Base-by-base conservation (phyloP, 1,140 invertebrate genomes). In the Stenopsyche tienmushanensis region DNA sequence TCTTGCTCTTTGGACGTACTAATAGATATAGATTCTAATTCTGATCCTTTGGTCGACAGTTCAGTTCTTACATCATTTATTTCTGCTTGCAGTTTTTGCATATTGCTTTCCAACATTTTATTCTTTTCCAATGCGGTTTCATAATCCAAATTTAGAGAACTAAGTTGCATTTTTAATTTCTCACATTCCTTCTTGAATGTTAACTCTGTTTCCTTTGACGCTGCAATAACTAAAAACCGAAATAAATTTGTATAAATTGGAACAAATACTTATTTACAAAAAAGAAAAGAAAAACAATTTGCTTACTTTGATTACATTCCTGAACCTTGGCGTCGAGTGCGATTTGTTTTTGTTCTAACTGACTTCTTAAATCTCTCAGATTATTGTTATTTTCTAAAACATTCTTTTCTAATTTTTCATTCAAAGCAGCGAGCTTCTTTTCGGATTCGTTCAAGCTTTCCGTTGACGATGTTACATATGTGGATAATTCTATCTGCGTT, bases 141-240 rank as follows among this genome's bases (percentile, higher is more conserved):
- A 53, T 79, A 72, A 72, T 84, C 82, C 65, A 80, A 72, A 34
- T 79, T 72, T 77, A 82, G 83, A 49, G 79, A 76, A 72, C 82
- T 83, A 8, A 83, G 66, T 72, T 85, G 81, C 80, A 83, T 83
- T 77, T 82, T 82, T 13, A 83, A 69, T 74, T 81, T 82, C 9
- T 83, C 81, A 42, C 82, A 74, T 74, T 84, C 82, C 74, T 83
- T 84, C 63, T 80, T 79, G 23, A 80, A 72, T 67, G 73, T 76
- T 10, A 78, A 73, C 76, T 83, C 79, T 44, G 76, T 78, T 74
- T 78, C 79, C 71, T 80, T 80, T 67, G 72, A 77, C 15, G 72
- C 69, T 62, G 77, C 76, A 59, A 77, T 70, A 52, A 78, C 80
- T 81, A 70, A 64, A 79, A 73, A 52, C 24, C 42, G 50, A 21